Evolutionary conservation across 2,797 vertebrate species (phyloP).

Genomic region (Leptodactylus fallax): DNA sequence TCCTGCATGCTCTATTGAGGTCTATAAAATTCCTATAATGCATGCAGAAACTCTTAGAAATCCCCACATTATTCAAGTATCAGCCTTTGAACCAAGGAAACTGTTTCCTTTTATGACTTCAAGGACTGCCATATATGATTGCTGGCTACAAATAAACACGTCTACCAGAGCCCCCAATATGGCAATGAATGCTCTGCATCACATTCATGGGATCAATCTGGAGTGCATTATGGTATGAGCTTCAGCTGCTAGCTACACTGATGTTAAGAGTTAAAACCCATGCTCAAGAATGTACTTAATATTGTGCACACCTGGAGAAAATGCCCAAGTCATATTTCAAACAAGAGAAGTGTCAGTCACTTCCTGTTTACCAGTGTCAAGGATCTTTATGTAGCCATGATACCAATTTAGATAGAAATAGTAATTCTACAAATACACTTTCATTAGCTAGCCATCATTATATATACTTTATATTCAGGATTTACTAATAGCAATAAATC

Average conservation of each 20-base stretch:
- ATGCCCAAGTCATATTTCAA: slow-evolving; percentile 63
- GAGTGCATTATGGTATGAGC: slow-evolving; percentile 67
- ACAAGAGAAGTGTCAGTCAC: slow-evolving; percentile 61
- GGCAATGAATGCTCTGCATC: slow-evolving; percentile 33
- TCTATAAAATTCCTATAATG: slow-evolving; percentile 49
- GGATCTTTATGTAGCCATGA: not conserved
- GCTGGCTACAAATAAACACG: slow-evolving; percentile 53
- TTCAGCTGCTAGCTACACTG: slow-evolving; percentile 64
- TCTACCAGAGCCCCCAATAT: slow-evolving; percentile 47
- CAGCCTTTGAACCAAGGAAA: slow-evolving; percentile 54
- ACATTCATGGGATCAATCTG: slow-evolving; percentile 62
- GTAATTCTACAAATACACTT: not conserved
- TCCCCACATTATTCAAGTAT: slow-evolving; percentile 25
- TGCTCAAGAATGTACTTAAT: slow-evolving; percentile 62
- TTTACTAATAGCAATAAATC: no score
- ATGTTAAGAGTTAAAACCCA: slow-evolving; percentile 66
- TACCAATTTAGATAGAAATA: not conserved
- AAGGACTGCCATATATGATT: slow-evolving; percentile 52
- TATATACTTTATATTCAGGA: not conserved
- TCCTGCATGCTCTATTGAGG: slow-evolving; percentile 17
- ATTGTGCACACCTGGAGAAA: slow-evolving; percentile 70
- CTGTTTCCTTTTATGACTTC: slow-evolving; percentile 40
- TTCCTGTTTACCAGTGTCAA: slow-evolving; percentile 31
- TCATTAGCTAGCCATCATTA: not conserved
- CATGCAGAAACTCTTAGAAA: slow-evolving; percentile 33